Evolutionary conservation across 2,797 vertebrate genomes (phyloP), one percentile per base, ranked within the genome.

Genomic region (Arnoldichthys spilopterus): DNA sequence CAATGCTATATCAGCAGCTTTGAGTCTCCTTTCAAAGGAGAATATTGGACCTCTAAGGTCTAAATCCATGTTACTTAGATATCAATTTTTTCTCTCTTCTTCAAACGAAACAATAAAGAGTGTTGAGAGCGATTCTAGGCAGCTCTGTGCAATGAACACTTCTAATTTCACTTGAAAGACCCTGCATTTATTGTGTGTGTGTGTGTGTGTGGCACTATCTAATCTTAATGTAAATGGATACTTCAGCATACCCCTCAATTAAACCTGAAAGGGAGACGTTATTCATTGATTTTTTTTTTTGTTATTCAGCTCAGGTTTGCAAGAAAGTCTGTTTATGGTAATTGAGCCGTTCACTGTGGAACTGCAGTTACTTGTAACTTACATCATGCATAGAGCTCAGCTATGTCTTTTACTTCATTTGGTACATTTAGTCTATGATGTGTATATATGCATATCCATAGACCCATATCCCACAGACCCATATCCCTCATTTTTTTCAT

Each of bases 111-210:
- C 63, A 24, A 45, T 66, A 45, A 56, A 12, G 54, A 5, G 58
- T 22, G 4, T 6, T 70, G 28, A 20, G 28, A 53, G 18, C 4
- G 28, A 47, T 51, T 32, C 7, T 12, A n/a, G 53, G 28, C 22
- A 30, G 66, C 43, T 47, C 40, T 69, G 66, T 49, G 24, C 67
- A 70, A 22, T 70, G 20, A 70, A 51, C 30, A 30, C 18, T 71
- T 77, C 43, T 70, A 34, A 26, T 78, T 58, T 16, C 20, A 18
- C 6, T 45, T 18, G 9, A 26, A 64, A 45, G 13, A 11, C 1
- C 18, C 3, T 16, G 18, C 28, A 16, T 51, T 13, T 37, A 32
- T 2, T 16, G 28, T 62, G n/a, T 24, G 20, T 28, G 22, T 77
- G 28, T 77, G 13, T 49, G 28, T 20, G 28, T 62, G n/a, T 20